Percentiles rank a stretch among this genome's conserved stretches.
Evolutionary conservation across 2,113 vertebrate species (phyloP).

Genomic region (chimpanzee (Pan troglodytes)): NHGRI_mPanTro3-v2.1_pri NC_072415.2:51175501-51176000

Average conservation of each 20-base stretch:
- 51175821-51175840: neutral
- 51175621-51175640: neutral
- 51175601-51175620: neutral
- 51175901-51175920: neutral
- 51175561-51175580: neutral
- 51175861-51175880: neutral
- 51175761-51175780: constrained; percentile 10
- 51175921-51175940: neutral
- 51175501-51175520: neutral
- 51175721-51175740: neutral
- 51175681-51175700: neutral
- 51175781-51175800: neutral
- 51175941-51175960: neutral
- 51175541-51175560: neutral
- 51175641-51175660: neutral
- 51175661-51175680: constrained; percentile 1
- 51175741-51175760: constrained; percentile 5
- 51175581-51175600: neutral
- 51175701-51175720: neutral
- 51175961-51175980: neutral
- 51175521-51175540: neutral
- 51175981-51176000: neutral
- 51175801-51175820: neutral
- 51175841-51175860: neutral
- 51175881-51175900: neutral